These are phyloP conservation scores for Trissolcus japonicus DNA, from an alignment of 2,888 invertebrate genomes.

Conservation along the genomic window DNA sequence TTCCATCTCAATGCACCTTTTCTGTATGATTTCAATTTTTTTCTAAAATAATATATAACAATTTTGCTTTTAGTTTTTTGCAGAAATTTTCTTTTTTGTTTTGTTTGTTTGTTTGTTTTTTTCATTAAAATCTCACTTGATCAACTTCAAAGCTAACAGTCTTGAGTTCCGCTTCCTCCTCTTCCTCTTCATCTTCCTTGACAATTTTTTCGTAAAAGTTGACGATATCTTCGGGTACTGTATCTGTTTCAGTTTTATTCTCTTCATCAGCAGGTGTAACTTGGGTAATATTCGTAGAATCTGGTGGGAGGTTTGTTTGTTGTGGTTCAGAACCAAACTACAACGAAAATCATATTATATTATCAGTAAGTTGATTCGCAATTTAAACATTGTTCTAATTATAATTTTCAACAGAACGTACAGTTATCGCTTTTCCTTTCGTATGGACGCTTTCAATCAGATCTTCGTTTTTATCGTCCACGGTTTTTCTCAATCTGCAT, in stretches of 20 bases:
- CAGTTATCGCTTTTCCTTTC: conserved; percentile 70
- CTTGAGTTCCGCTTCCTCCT: conserved; percentile 81
- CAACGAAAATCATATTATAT: neutral
- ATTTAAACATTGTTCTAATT: too few relatives aligned
- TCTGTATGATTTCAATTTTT: conserved; percentile 97
- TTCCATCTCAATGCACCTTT: conserved; percentile 97
- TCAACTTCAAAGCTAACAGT: conserved; percentile 96
- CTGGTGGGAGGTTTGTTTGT: conserved; percentile 51
- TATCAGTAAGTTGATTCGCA: too few relatives aligned
- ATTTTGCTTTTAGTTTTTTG: too few relatives aligned
- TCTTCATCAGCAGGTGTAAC: conserved; percentile 63
- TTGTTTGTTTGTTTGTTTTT: too few relatives aligned
- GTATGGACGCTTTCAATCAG: conserved; percentile 80
- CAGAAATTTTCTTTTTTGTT: too few relatives aligned
- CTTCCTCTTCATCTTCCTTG: conserved; percentile 96
- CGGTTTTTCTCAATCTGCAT: conserved; percentile 86
- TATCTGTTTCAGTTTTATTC: conserved; percentile 71
- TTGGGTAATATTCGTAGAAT: conserved; percentile 41
- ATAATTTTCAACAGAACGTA: too few relatives aligned
- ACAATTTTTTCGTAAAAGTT: conserved; percentile 98
- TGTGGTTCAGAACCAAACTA: conserved; percentile 78
- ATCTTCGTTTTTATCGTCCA: conserved; percentile 78
- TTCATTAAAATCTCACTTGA: conserved; percentile 68
- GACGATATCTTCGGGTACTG: conserved; percentile 94
- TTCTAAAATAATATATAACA: conserved; percentile 80